A percentile compares a stretch with the other conserved stretches of the same genome.
Evolutionary conservation across 2,888 invertebrate genomes (phyloP).

Genomic region (Patella ulyssiponensis): DNA sequence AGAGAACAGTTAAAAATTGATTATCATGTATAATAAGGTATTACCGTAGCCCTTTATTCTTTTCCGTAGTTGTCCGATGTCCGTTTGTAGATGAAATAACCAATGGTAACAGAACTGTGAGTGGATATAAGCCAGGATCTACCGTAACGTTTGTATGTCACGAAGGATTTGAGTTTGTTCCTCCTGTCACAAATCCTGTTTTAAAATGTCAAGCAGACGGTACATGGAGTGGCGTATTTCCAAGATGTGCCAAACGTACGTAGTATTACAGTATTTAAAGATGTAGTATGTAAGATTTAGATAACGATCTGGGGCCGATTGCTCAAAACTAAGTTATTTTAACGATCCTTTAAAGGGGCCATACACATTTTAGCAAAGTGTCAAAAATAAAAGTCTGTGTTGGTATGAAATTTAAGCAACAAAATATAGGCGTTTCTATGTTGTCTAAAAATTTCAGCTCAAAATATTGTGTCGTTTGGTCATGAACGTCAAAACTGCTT

Average conservation of each 20-base stretch:
- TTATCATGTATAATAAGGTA: no score
- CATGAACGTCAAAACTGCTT: no score
- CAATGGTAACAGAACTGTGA: slow-evolving; percentile 52
- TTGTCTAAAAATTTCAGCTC: neutral
- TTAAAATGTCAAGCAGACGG: slow-evolving; percentile 47
- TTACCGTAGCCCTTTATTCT: no score
- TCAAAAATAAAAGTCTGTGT: no score
- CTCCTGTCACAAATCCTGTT: slow-evolving; percentile 23
- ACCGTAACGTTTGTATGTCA: slow-evolving; percentile 50
- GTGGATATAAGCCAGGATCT: slow-evolving; percentile 44
- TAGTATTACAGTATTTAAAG: neutral
- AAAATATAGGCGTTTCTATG: neutral
- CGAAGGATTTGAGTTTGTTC: slow-evolving; percentile 33
- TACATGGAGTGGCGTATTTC: slow-evolving; percentile 46
- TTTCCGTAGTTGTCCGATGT: slow-evolving; percentile 53
- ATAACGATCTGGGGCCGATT: no score
- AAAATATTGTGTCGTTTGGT: no score
- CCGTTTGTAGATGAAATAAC: slow-evolving; percentile 45
- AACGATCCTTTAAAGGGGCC: no score
- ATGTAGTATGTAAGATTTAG: no score
- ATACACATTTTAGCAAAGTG: no score
- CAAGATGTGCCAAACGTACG: slow-evolving; percentile 47
- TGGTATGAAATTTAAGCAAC: neutral
- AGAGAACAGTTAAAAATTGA: no score
- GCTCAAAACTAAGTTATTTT: no score